Evolutionary conservation across 2,888 invertebrate species (phyloP).

Genomic region (Alcis repandata): DNA sequence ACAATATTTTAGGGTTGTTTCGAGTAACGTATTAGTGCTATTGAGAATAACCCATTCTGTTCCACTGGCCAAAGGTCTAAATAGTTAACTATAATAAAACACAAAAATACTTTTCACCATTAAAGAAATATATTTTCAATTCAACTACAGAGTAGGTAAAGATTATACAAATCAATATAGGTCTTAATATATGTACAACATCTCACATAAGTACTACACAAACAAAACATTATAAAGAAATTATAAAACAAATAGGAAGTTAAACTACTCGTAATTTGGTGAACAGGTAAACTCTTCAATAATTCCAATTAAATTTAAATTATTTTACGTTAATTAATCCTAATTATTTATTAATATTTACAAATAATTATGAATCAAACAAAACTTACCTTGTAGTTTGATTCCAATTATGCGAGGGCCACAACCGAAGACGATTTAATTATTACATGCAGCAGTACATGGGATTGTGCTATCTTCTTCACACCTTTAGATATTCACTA

Average conservation of each 20-base stretch:
- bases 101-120: slow-evolving; percentile 59
- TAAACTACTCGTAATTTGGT: slow-evolving; percentile 63
- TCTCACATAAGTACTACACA: slow-evolving; percentile 54
- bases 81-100: slow-evolving; percentile 7
- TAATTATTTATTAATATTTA: slow-evolving; percentile 56
- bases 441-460: no score
- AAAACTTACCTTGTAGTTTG: no score
- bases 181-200: slow-evolving; percentile 67
- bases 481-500: no score
- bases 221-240: slow-evolving; percentile 56
- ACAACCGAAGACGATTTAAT: no score
- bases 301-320: slow-evolving; percentile 53
- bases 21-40: no score
- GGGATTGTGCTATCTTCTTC: no score
- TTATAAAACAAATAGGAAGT: slow-evolving; percentile 65
- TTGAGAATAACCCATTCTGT: no score
- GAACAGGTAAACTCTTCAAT: slow-evolving; percentile 61
- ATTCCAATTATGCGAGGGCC: no score
- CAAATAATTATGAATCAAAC: no score
- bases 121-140: slow-evolving; percentile 74
- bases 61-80: no score
- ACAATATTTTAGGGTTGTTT: no score
- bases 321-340: slow-evolving; percentile 23
- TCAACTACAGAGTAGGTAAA: slow-evolving; percentile 72
- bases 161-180: slow-evolving; percentile 69